Conservation (phyloP, 2,113 vertebrate species). For the Phodopus roborovskii region DNA sequence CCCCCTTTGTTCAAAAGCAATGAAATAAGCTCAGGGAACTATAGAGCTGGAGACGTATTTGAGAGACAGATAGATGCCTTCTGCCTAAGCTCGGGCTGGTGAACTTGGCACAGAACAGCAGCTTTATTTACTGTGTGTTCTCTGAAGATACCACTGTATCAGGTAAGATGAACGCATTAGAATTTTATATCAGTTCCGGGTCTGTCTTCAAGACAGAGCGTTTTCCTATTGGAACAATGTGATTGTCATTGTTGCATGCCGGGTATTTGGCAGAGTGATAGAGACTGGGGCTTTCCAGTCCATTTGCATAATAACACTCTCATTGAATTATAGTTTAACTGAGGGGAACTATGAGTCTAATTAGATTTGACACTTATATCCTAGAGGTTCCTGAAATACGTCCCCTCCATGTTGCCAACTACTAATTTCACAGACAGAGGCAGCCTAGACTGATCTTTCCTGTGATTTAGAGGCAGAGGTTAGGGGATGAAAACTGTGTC, state of each 20-base stretch:
- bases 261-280: not conserved
- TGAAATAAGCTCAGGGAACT: slow-evolving; percentile 14
- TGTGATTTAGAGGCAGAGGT: not conserved
- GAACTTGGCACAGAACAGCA: slow-evolving; percentile 14
- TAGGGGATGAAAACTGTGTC: not conserved
- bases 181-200: slow-evolving; percentile 44
- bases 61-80: not conserved
- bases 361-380: slow-evolving; percentile 38
- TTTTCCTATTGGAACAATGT: not conserved
- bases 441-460: slow-evolving; percentile 36
- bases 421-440: not conserved
- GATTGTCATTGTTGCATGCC: not conserved
- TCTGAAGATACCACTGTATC: slow-evolving; percentile 29
- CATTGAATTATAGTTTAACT: slow-evolving; percentile 48
- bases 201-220: slow-evolving; percentile 44
- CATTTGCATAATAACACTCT: slow-evolving; percentile 58
- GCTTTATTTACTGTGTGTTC: slow-evolving; percentile 50
- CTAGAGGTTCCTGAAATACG: slow-evolving; percentile 38
- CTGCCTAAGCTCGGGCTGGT: not conserved
- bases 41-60: not conserved
- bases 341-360: slow-evolving; percentile 40
- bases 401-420: not conserved
- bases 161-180: slow-evolving; percentile 41
- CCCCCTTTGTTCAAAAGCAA: not conserved
- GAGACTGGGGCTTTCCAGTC: slow-evolving; percentile 13